phyloP scores from a whole-genome alignment of 1,140 invertebrate genomes.

The Platorchestia sp. region DNA sequence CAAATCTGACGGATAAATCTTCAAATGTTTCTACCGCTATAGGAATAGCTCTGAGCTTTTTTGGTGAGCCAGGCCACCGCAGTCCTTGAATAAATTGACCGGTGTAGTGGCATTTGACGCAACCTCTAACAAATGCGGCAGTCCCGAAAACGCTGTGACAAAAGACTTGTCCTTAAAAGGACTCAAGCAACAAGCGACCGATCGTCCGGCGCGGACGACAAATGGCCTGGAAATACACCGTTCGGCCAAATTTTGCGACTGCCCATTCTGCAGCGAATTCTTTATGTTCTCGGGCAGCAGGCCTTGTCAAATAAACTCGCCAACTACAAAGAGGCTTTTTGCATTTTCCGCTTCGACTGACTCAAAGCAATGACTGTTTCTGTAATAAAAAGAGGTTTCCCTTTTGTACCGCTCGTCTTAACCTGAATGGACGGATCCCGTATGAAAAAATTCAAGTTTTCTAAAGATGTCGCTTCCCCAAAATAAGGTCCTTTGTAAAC shows the following conservation, averaged over 20 bases:
- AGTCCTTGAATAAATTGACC: constrained; percentile 8
- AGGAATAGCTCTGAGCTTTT: background rate
- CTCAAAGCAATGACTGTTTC: background rate
- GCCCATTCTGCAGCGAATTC: background rate
- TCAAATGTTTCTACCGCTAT: background rate
- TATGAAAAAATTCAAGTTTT: background rate
- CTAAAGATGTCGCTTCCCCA: background rate
- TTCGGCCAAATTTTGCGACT: background rate
- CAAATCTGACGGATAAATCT: background rate
- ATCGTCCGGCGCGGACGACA: background rate
- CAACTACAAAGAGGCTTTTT: constrained; percentile 8
- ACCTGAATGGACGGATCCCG: background rate
- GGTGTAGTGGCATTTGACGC: background rate
- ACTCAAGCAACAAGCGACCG: background rate
- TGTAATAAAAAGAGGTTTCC: background rate
- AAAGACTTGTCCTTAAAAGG: background rate
- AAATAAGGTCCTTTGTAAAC: background rate
- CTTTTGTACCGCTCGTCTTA: background rate
- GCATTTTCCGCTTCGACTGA: background rate
- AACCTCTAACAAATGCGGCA: background rate
- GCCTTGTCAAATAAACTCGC: background rate
- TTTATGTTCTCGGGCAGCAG: background rate
- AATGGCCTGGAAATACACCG: background rate
- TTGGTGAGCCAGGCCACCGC: background rate
- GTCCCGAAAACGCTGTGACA: background rate